Percentiles rank a stretch among this genome's conserved stretches.
Evolutionary conservation across 2,113 vertebrate genomes (phyloP).

Genomic region (Hydrochoerus hydrochaeris): DNA sequence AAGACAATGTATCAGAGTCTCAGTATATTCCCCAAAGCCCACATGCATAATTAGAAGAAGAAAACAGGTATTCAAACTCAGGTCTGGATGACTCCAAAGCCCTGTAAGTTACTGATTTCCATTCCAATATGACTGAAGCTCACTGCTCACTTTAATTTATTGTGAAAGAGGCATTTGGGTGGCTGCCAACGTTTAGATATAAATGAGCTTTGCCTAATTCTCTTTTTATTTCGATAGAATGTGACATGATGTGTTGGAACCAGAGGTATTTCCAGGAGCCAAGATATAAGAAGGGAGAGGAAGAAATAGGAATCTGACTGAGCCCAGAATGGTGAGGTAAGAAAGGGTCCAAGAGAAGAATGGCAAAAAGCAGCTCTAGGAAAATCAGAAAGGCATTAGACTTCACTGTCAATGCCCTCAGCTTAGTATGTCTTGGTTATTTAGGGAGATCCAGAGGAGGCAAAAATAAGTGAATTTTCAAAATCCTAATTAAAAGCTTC

Average conservation of each 20-base stretch:
- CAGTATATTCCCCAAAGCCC: not conserved
- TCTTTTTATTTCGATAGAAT: conserved; percentile 55
- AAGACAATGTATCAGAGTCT: not conserved
- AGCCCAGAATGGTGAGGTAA: not conserved
- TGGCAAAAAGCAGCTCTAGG: not conserved
- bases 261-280: not conserved
- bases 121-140: not conserved
- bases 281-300: not conserved
- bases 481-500: not conserved
- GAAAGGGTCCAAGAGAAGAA: not conserved
- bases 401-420: not conserved
- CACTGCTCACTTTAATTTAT: conserved; percentile 35
- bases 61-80: not conserved
- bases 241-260: not conserved
- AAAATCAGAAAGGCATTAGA: not conserved
- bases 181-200: conserved; percentile 45
- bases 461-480: not conserved
- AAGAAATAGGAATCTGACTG: not conserved
- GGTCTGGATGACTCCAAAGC: not conserved
- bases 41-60: not conserved
- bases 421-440: not conserved
- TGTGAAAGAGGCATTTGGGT: conserved; percentile 6
- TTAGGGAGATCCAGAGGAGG: too few relatives aligned
- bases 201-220: conserved; percentile 56
- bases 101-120: not conserved